Conservation (phyloP, 1,140 invertebrate species). For the Drosophila chauvacae region DNA sequence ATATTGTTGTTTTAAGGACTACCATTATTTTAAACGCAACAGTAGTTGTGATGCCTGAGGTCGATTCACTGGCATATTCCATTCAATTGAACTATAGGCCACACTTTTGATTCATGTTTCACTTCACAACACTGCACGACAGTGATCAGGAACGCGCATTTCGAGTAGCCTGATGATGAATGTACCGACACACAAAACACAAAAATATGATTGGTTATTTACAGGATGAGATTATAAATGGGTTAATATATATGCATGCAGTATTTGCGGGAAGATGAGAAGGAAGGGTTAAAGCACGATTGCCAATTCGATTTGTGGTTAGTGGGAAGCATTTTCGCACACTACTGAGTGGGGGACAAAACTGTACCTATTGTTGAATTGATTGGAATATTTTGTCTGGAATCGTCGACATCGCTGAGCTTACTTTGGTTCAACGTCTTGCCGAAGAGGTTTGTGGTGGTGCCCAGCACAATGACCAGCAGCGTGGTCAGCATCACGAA, state of each 20-base stretch:
- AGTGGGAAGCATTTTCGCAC: slow-evolving; percentile 38
- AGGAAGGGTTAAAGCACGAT: slow-evolving; percentile 21
- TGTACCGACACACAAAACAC: slow-evolving; percentile 9
- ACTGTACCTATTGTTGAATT: slow-evolving; percentile 85
- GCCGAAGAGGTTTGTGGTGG: slow-evolving; percentile 66
- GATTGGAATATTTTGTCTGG: slow-evolving; percentile 84
- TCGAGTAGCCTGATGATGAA: slow-evolving; percentile 14
- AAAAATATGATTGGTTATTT: slow-evolving; percentile 13
- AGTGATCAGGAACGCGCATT: slow-evolving; percentile 30
- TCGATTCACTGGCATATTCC: slow-evolving; percentile 69
- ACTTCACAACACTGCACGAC: slow-evolving; percentile 61
- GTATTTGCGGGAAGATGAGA: neutral
- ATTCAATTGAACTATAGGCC: slow-evolving; percentile 80
- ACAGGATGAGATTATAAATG: slow-evolving; percentile 27
- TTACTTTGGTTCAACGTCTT: slow-evolving; percentile 77
- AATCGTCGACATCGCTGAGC: slow-evolving; percentile 82
- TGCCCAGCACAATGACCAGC: slow-evolving; percentile 54
- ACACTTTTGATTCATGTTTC: slow-evolving; percentile 47
- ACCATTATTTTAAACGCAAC: slow-evolving; percentile 8
- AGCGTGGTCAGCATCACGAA: slow-evolving; percentile 60
- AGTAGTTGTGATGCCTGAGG: neutral
- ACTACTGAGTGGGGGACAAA: slow-evolving; percentile 54
- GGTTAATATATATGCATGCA: slow-evolving; percentile 31
- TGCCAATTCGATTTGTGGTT: slow-evolving; percentile 30
- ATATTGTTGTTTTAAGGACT: no score